Evolutionary conservation across 2,797 vertebrate species (phyloP).

Genomic region (Cephalopachus bancanus): DNA sequence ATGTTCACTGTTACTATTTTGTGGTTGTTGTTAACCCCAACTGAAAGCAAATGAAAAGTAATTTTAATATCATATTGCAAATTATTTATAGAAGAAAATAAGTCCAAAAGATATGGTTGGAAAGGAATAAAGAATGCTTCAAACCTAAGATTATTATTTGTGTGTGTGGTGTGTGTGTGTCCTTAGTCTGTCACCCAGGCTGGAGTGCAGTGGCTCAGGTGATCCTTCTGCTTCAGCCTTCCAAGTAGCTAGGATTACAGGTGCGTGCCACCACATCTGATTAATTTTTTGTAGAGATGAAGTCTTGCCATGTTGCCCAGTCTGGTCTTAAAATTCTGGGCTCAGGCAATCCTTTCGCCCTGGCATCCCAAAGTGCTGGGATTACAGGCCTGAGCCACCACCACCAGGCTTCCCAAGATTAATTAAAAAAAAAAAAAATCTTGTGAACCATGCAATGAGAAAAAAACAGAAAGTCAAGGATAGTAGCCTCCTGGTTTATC

Average conservation of each 20-base stretch:
- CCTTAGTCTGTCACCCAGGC: no score
- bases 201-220: no score
- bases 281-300: no score
- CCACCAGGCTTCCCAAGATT: not conserved
- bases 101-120: not conserved
- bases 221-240: no score
- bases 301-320: no score
- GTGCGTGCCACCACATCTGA: no score
- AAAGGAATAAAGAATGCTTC: not conserved
- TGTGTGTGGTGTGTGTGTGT: no score
- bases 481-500: not conserved
- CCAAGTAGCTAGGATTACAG: no score
- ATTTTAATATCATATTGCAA: not conserved
- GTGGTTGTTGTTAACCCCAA: not conserved
- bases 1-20: not conserved
- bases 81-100: not conserved
- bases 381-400: no score
- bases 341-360: no score
- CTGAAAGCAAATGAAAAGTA: not conserved
- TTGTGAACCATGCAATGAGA: not conserved
- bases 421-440: not conserved
- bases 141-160: not conserved
- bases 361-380: no score
- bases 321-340: no score
- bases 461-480: not conserved